These are phyloP conservation scores for Lepidurus couesii DNA, from an alignment of 1,140 invertebrate genomes.

Conservation along the genomic window DNA sequence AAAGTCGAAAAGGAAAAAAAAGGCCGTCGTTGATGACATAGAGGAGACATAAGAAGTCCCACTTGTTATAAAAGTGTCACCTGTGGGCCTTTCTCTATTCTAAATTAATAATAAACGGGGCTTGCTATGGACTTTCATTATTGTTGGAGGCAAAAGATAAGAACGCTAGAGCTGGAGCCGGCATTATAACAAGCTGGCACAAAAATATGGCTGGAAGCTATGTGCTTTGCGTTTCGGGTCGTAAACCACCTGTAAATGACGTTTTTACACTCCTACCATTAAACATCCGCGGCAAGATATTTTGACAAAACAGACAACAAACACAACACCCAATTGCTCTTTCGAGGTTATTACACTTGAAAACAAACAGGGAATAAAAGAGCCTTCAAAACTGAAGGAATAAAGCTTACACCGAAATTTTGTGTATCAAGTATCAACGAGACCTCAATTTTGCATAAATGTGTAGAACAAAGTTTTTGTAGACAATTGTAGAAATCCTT, in stretches of 20 bases:
- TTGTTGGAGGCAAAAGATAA: not conserved
- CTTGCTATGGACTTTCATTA: not conserved
- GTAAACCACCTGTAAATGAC: constrained; percentile 7
- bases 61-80: not conserved
- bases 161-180: not conserved
- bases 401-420: too few relatives aligned
- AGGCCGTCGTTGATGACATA: not conserved
- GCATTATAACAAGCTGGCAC: not conserved
- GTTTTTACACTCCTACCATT: constrained; percentile 12
- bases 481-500: too few relatives aligned
- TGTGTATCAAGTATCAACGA: too few relatives aligned
- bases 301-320: not conserved
- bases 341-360: not conserved
- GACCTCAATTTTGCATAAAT: too few relatives aligned
- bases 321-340: not conserved
- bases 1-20: not conserved
- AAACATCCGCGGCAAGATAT: not conserved
- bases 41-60: not conserved
- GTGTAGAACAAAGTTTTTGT: too few relatives aligned
- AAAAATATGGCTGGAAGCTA: not conserved
- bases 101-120: not conserved
- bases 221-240: constrained; percentile 11
- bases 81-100: not conserved
- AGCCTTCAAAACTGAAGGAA: not conserved
- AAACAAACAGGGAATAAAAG: not conserved